These are phyloP conservation scores for Colius striatus DNA, from an alignment of 2,113 vertebrate species.

Conservation along the genomic window DNA sequence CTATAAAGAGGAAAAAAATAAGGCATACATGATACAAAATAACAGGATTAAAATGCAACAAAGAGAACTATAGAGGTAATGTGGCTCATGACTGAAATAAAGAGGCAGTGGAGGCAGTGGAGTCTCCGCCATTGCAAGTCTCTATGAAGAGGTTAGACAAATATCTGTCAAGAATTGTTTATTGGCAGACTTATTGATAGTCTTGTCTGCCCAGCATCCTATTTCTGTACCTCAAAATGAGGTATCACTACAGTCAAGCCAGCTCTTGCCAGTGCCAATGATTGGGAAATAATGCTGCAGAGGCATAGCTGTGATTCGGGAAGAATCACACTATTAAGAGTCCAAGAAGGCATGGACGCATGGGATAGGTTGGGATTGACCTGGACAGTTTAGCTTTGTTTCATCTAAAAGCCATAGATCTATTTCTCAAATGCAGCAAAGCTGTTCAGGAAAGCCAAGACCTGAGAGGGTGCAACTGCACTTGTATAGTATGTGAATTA, in stretches of 20 bases:
- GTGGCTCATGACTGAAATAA: not conserved
- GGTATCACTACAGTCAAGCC: not conserved
- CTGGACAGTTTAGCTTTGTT: not conserved
- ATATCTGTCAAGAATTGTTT: not conserved
- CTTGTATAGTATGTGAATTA: not conserved
- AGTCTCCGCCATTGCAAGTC: not conserved
- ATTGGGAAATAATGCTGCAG: not conserved
- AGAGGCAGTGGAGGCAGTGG: not conserved
- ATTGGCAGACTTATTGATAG: not conserved
- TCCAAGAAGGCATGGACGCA: not conserved
- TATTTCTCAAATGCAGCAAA: not conserved
- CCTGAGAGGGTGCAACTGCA: not conserved
- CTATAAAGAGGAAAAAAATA: not conserved
- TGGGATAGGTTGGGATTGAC: not conserved
- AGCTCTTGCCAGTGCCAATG: not conserved
- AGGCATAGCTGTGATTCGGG: not conserved
- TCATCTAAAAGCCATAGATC: not conserved
- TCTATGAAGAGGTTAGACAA: not conserved
- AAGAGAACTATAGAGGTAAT: not conserved
- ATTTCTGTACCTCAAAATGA: not conserved
- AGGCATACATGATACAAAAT: not conserved
- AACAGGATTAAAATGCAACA: not conserved
- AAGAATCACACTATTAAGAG: not conserved
- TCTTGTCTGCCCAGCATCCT: not conserved
- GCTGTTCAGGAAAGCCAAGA: not conserved